Percentiles rank a stretch among this genome's conserved stretches.
These are phyloP conservation scores for Limanda limanda DNA, from an alignment of 2,113 vertebrate genomes.

Conservation along the genomic window DNA sequence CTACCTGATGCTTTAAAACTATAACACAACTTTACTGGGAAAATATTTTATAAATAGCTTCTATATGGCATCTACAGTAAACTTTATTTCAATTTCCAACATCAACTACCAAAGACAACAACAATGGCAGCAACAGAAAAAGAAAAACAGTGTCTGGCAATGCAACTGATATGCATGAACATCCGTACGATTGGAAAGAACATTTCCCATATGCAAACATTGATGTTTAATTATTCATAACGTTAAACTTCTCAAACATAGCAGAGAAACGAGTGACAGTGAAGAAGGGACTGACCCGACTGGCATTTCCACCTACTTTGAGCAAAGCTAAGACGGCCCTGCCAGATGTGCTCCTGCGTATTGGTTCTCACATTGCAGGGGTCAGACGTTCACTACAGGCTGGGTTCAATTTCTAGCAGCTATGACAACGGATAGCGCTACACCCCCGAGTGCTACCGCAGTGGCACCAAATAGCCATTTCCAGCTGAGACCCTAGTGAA, in stretches of 20 bases:
- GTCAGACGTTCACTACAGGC: slow-evolving; percentile 31
- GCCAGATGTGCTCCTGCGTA: slow-evolving; percentile 55
- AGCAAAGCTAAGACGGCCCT: slow-evolving; percentile 42
- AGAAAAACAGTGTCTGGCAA: slow-evolving; percentile 33
- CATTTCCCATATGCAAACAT: slow-evolving; percentile 47
- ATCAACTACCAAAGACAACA: slow-evolving; percentile 28
- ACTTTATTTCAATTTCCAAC: slow-evolving; percentile 13
- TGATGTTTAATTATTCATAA: slow-evolving; percentile 40
- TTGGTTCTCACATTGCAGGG: slow-evolving; percentile 26
- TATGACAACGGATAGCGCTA: slow-evolving; percentile 95
- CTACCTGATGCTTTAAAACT: slow-evolving; percentile 34
- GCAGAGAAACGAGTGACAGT: slow-evolving; percentile 63
- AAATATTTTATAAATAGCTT: slow-evolving; percentile 20
- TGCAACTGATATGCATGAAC: slow-evolving; percentile 39
- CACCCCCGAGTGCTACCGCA: slow-evolving; percentile 92
- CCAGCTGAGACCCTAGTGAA: slow-evolving; percentile 86
- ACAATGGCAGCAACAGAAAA: slow-evolving; percentile 52
- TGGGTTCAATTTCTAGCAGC: slow-evolving; percentile 91
- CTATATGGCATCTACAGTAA: slow-evolving; percentile 19
- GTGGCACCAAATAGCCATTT: slow-evolving; percentile 98
- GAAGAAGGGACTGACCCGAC: slow-evolving; percentile 35
- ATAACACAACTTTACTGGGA: slow-evolving; percentile 31
- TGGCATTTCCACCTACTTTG: slow-evolving; percentile 26
- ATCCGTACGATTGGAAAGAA: slow-evolving; percentile 39
- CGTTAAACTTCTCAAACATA: slow-evolving; percentile 66